Evolutionary conservation across 2,888 invertebrate genomes (phyloP), one percentile per base, ranked within the genome.

Genomic region (Drosophila austrosaltans): DNA sequence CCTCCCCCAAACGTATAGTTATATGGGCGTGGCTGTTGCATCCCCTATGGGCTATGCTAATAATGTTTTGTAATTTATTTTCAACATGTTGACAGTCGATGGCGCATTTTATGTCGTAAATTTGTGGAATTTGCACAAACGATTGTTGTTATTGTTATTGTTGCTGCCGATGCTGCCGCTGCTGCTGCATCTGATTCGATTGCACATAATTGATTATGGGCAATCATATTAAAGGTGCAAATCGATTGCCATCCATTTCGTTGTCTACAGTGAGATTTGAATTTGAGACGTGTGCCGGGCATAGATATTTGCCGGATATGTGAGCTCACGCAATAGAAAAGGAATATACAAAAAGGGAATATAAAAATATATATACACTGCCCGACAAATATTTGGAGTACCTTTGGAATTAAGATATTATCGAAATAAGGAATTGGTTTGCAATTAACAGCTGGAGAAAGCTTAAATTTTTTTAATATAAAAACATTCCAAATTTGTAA

Each of bases 51-150:
- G 42, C 73, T 59, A 87, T 81, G 82, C 85, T 87, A 87, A 83
- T 83, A 87, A 83, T 84, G 82, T 84, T 74, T 82, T 76, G 82
- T 76, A 82, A 81, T 87, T 87, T 87, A 83, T 83, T 83, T 84
- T 76, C 74, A 82, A 77, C 84, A 82, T 79, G 85, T 77, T 79
- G 84, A 84, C 85, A 84, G 82, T 77, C 87, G 74, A 75, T 77
- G 72, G 81, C 72, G 76, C 66, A 81, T 82, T 82, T 70, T 53
- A 66, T 58, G 75, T 75, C 85, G 77, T 83, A 78, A 82, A 81
- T 81, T 81, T 80, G 70, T 53, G 56, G 63, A 54, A 48, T 62
- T 48, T 39, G 39, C 69, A 48, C 28, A 53, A 53, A 54, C 66
- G 69, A 68, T 61, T 54, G 48, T 69, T 70, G 63, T 67, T 65